Conservation (phyloP, 64 coral and sea anemone species). For the Stylophora pistillata region DNA sequence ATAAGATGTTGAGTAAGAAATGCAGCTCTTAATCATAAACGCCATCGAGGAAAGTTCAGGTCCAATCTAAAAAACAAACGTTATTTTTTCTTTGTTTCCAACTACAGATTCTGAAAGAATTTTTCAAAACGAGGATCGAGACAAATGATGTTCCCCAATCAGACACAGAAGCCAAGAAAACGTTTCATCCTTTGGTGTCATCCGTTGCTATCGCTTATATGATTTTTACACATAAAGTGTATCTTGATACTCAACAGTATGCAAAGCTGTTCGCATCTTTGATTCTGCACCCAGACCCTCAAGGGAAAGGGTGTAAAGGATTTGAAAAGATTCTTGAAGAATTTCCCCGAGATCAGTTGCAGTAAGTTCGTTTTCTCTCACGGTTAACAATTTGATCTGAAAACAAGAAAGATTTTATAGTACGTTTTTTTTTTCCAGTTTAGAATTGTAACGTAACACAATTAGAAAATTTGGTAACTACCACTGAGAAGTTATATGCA, state of each 20-base stretch:
- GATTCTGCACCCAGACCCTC: neutral
- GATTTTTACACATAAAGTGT: neutral
- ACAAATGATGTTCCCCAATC: neutral
- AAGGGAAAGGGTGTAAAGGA: neutral
- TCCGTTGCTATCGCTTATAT: constrained; percentile 9
- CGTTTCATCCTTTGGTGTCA: neutral
- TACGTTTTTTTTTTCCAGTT: neutral
- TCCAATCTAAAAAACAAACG: too few relatives aligned
- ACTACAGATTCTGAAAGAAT: neutral
- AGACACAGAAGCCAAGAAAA: neutral
- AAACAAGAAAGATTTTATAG: neutral
- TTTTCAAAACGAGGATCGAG: constrained; percentile 4
- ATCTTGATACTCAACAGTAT: constrained; percentile 17
- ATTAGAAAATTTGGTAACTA: too few relatives aligned
- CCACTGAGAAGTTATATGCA: neutral
- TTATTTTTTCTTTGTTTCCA: neutral
- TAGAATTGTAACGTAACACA: too few relatives aligned
- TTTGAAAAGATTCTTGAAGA: constrained; percentile 1
- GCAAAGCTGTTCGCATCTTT: constrained; percentile 17
- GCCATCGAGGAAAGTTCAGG: neutral
- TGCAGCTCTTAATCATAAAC: neutral
- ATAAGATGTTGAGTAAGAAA: neutral
- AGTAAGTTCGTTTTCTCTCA: constrained; percentile 14
- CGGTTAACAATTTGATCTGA: neutral
- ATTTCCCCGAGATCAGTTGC: neutral